phyloP scores from a whole-genome alignment of 1,140 invertebrate species.

The Drosophila ogumai region DNA sequence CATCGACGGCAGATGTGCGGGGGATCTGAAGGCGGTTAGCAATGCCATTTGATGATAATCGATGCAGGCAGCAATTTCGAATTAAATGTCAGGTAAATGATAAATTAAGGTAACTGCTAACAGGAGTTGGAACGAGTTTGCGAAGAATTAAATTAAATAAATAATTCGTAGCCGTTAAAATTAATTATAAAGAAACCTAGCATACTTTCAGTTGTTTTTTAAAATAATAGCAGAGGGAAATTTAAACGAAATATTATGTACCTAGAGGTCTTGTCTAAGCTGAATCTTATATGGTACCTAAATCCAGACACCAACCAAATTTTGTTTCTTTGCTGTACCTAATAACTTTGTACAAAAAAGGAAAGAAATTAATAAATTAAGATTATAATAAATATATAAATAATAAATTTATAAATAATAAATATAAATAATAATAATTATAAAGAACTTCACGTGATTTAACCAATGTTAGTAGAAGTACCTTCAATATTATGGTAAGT shows the following conservation, averaged over 20 bases:
- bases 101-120: conserved; percentile 9
- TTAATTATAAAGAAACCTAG: background rate
- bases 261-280: background rate
- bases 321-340: too few species aligned
- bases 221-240: background rate
- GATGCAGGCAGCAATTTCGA: conserved; percentile 12
- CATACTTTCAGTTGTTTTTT: background rate
- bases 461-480: too few species aligned
- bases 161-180: background rate
- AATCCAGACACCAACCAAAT: background rate
- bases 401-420: too few species aligned
- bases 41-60: conserved; percentile 15
- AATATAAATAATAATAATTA: too few species aligned
- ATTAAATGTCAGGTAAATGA: conserved; percentile 23
- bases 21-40: background rate
- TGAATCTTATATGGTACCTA: background rate
- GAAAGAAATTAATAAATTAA: too few species aligned
- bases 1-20: conserved; percentile 3
- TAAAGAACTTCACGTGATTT: too few species aligned
- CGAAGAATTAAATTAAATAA: background rate
- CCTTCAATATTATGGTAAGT: too few species aligned
- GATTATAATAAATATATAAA: too few species aligned
- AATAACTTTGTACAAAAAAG: too few species aligned
- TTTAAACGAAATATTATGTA: background rate
- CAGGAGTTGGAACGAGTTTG: background rate